These are phyloP conservation scores for Notocelia uddmanniana DNA, from an alignment of 2,888 invertebrate species.

Conservation along the genomic window DNA sequence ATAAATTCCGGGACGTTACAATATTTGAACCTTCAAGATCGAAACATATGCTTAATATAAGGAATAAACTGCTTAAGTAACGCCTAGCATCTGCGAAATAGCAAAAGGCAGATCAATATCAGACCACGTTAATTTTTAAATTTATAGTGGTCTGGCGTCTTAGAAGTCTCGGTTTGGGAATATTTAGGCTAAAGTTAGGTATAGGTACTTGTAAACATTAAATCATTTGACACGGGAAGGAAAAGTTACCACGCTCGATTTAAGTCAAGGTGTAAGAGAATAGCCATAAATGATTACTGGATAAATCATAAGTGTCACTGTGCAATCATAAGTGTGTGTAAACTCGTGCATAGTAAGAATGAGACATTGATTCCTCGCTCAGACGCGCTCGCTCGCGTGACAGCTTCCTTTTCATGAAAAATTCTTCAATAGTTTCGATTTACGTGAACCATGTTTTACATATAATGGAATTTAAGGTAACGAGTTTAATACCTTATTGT, in stretches of 20 bases:
- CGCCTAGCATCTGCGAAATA: no score
- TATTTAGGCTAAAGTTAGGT: neutral
- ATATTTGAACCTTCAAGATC: neutral
- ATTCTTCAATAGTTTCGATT: constrained; percentile 46
- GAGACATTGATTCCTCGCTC: constrained; percentile 51
- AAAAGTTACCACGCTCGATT: neutral
- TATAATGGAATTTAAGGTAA: constrained; percentile 16
- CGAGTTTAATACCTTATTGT: constrained; percentile 4
- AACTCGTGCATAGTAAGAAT: constrained; percentile 12
- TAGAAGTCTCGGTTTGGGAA: neutral
- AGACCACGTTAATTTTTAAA: no score
- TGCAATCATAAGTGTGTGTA: no score
- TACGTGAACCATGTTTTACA: constrained; percentile 43
- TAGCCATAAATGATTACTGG: constrained; percentile 9
- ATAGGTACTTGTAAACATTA: neutral
- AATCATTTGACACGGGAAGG: no score
- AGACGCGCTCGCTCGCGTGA: constrained; percentile 55
- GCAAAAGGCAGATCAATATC: no score
- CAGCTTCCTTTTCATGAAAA: constrained; percentile 60
- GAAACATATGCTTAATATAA: neutral
- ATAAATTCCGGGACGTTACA: neutral
- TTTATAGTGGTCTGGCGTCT: neutral
- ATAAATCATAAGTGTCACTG: constrained; percentile 20
- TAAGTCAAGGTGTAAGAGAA: neutral
- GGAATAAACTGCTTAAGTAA: no score